Evolutionary conservation across 2,797 vertebrate species (phyloP).

Genomic region (Lagorchestes hirsutus): DNA sequence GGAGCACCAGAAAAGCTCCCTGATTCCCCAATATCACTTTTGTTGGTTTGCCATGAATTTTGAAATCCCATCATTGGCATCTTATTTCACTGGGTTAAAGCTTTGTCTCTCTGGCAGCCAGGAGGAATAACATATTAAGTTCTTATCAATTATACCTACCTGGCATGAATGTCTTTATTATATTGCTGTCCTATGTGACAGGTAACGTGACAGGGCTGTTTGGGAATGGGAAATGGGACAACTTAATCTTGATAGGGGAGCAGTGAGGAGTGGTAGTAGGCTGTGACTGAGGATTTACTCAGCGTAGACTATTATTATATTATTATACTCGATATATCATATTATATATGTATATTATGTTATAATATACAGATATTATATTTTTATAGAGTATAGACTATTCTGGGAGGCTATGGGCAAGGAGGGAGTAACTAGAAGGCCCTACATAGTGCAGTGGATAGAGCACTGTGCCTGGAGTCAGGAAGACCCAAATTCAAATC

Average conservation of each 20-base stretch:
- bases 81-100: not conserved
- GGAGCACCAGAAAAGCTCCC: not conserved
- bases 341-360: no score
- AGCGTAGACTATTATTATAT: not conserved
- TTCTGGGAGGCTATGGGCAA: not conserved
- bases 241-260: slow-evolving; percentile 4
- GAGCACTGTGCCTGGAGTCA: not conserved
- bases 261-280: not conserved
- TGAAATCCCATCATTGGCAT: not conserved
- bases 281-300: not conserved
- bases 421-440: not conserved
- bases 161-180: slow-evolving; percentile 45
- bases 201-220: slow-evolving; percentile 25
- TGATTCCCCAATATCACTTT: not conserved
- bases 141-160: slow-evolving; percentile 30
- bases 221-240: not conserved
- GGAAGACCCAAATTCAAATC: not conserved
- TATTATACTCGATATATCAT: no score
- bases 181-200: slow-evolving; percentile 50
- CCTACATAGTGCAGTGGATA: not conserved
- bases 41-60: not conserved
- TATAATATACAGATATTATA: no score
- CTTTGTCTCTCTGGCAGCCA: not conserved
- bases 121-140: not conserved
- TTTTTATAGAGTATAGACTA: not conserved